Conservation (phyloP, 2,113 vertebrate genomes). For the Falco punctatus region DNA sequence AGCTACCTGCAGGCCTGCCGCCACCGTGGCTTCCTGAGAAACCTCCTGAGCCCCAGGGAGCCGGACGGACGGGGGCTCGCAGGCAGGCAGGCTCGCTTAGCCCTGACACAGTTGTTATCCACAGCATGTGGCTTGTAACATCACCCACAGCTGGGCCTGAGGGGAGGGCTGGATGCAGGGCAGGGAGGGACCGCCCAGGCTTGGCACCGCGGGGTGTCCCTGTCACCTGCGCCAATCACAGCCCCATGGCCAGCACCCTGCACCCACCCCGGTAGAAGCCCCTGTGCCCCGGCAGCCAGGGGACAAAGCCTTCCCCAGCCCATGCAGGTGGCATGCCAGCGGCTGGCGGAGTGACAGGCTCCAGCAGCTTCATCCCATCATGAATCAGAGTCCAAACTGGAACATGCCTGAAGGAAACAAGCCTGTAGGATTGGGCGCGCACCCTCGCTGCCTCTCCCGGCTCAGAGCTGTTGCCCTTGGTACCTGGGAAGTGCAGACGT, state of each 20-base stretch:
- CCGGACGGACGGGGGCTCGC: fast-evolving
- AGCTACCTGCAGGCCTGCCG: neutral
- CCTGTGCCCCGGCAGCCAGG: fast-evolving
- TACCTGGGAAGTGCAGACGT: neutral
- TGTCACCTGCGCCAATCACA: neutral
- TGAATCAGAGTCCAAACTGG: neutral
- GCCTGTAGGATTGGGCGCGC: neutral
- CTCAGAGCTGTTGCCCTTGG: neutral
- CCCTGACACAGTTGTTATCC: fast-evolving
- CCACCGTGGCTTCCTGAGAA: neutral
- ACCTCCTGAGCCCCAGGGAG: neutral
- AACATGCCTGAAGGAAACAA: neutral
- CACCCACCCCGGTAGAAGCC: neutral
- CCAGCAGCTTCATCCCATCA: neutral
- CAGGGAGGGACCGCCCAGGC: neutral
- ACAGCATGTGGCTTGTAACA: fast-evolving
- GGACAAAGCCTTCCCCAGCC: too few relatives aligned
- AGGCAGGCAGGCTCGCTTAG: neutral
- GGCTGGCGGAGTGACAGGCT: neutral
- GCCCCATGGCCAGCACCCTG: neutral
- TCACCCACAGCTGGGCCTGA: neutral
- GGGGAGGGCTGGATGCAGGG: neutral
- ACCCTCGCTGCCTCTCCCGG: neutral
- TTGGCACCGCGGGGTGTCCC: neutral
- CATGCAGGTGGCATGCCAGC: neutral